Evolutionary conservation across 2,888 invertebrate species (phyloP).

Genomic region (Spodoptera littoralis): DNA sequence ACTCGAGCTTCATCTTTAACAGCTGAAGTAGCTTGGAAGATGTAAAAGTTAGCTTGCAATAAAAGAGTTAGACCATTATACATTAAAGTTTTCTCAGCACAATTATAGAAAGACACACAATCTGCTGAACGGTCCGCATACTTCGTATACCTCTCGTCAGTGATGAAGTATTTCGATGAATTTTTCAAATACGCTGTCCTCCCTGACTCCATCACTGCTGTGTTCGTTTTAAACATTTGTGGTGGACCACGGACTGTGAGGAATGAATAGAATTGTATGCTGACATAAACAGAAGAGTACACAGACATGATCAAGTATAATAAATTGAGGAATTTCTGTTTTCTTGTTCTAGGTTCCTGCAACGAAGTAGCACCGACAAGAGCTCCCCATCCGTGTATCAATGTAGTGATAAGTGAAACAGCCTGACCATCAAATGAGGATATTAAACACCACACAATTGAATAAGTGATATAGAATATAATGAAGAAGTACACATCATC

Average conservation of each 20-base stretch:
- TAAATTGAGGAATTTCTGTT: conserved; percentile 74
- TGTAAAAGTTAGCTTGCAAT: conserved; percentile 65
- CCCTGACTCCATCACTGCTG: conserved; percentile 70
- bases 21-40: conserved; percentile 69
- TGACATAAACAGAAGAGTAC: conserved; percentile 72
- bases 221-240: conserved; percentile 64
- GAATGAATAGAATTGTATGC: conserved; percentile 75
- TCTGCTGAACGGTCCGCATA: conserved; percentile 67
- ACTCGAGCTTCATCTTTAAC: conserved; percentile 74
- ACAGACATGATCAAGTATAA: conserved; percentile 72
- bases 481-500: conserved; percentile 73
- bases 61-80: conserved; percentile 71
- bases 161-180: conserved; percentile 66
- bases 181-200: conserved; percentile 62
- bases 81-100: conserved; percentile 58
- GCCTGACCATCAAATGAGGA: conserved; percentile 62
- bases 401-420: conserved; percentile 60
- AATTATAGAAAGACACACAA: conserved; percentile 67
- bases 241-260: conserved; percentile 75
- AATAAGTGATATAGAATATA: conserved; percentile 70
- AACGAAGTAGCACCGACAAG: conserved; percentile 71
- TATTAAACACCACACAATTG: conserved; percentile 67
- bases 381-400: conserved; percentile 74
- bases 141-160: conserved; percentile 65
- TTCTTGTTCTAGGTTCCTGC: conserved; percentile 65